These are phyloP conservation scores for Alethe diademata DNA, from an alignment of 2,113 vertebrate genomes.

Conservation along the genomic window DNA sequence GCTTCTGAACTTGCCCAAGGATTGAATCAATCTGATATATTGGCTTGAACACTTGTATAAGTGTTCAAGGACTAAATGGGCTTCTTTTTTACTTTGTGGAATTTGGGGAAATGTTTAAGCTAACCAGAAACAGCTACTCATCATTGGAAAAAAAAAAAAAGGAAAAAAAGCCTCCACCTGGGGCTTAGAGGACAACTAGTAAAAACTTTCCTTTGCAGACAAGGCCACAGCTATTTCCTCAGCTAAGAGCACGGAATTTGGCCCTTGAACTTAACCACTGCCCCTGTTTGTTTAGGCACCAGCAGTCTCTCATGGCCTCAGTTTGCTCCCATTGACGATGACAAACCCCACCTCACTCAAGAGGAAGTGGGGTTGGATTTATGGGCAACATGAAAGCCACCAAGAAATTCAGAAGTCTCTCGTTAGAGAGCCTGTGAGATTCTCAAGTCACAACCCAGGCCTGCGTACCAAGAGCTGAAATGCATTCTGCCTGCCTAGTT, in stretches of 20 bases:
- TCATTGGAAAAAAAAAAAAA: background rate
- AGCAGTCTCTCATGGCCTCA: background rate
- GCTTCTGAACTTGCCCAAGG: background rate
- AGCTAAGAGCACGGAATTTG: conserved; percentile 46
- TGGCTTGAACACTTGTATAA: background rate
- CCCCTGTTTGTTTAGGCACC: conserved; percentile 53
- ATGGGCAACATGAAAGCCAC: conserved; percentile 23
- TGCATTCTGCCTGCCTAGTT: background rate
- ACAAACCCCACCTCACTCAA: conserved; percentile 15
- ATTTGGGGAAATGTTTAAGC: background rate
- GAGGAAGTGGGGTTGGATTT: conserved; percentile 37
- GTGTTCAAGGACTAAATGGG: background rate
- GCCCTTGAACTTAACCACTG: conserved; percentile 54
- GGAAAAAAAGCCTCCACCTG: background rate
- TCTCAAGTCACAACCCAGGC: background rate
- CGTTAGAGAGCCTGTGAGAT: background rate
- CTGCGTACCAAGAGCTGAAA: background rate
- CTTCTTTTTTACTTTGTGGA: background rate
- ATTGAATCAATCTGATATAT: background rate
- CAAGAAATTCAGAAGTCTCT: conserved; percentile 6
- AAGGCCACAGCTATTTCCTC: conserved; percentile 66
- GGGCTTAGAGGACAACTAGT: conserved; percentile 23
- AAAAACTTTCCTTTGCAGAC: conserved; percentile 44
- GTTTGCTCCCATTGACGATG: background rate
- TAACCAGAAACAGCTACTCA: conserved; percentile 10